Evolutionary conservation across 2,888 invertebrate species (phyloP).

Genomic region (Ceraclea dissimilis): DNA sequence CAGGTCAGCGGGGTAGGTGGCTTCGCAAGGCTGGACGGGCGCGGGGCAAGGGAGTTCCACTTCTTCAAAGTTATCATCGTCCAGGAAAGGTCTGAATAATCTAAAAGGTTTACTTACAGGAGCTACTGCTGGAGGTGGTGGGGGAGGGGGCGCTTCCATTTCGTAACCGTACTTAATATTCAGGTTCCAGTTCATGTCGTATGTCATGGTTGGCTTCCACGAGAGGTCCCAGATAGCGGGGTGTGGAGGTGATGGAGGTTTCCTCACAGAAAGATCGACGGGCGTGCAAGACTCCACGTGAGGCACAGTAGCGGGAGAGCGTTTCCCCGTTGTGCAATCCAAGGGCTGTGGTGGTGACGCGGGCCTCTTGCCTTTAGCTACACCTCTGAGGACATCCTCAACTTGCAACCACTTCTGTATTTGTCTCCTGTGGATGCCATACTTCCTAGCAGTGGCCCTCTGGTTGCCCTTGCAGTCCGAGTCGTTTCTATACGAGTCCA

Average conservation of each 20-base stretch:
- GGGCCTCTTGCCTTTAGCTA: constrained; percentile 48
- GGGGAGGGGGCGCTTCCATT: constrained; percentile 31
- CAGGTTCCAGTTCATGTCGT: constrained; percentile 29
- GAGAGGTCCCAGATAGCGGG: constrained; percentile 27
- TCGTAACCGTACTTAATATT: constrained; percentile 31
- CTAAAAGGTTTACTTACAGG: constrained; percentile 58
- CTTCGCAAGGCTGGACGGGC: constrained; percentile 29
- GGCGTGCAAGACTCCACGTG: constrained; percentile 28
- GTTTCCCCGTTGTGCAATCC: constrained; percentile 35
- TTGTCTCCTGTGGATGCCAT: constrained; percentile 81
- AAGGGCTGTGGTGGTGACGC: constrained; percentile 41
- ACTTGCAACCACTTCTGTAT: constrained; percentile 90
- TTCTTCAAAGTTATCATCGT: constrained; percentile 51
- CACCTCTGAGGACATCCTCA: constrained; percentile 69
- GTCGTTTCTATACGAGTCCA: constrained; percentile 80
- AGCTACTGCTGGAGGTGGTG: constrained; percentile 34
- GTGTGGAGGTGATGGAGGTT: constrained; percentile 33
- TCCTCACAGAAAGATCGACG: constrained; percentile 27
- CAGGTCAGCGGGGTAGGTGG: constrained; percentile 36
- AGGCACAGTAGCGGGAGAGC: constrained; percentile 34
- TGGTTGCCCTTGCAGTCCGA: constrained; percentile 85
- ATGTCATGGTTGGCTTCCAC: constrained; percentile 28
- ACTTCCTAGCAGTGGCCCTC: constrained; percentile 82
- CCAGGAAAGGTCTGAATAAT: constrained; percentile 68
- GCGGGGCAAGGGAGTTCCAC: constrained; percentile 32